Percentiles rank a stretch among this genome's conserved stretches.
Conservation (phyloP, 1,140 invertebrate genomes). For the Dreissena rostriformis region DNA sequence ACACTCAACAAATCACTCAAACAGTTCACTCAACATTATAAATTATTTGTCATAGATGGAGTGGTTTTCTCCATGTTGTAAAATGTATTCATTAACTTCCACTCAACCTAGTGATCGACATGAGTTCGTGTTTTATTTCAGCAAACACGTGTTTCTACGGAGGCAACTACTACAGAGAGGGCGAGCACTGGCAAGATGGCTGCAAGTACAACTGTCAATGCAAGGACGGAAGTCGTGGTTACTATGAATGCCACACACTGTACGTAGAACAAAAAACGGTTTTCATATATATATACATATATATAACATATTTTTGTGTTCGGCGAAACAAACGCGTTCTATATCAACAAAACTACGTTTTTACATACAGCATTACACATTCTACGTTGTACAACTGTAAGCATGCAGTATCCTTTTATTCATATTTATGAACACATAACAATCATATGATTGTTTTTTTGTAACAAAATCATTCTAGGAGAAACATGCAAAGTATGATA, state of each 20-base stretch:
- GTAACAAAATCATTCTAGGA: not conserved
- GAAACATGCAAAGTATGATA: no score
- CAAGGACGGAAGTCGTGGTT: slow-evolving; percentile 66
- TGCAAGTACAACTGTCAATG: slow-evolving; percentile 75
- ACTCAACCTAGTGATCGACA: not conserved
- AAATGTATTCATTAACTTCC: not conserved
- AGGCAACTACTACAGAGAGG: slow-evolving; percentile 64
- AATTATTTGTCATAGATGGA: no score
- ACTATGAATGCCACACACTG: slow-evolving; percentile 68
- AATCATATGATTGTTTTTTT: not conserved
- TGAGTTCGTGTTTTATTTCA: slow-evolving; percentile 14
- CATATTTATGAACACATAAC: not conserved
- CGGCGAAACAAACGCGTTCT: not conserved
- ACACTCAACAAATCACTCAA: no score
- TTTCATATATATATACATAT: no score
- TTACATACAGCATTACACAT: not conserved
- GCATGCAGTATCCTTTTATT: not conserved
- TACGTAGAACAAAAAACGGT: slow-evolving; percentile 53
- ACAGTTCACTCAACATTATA: no score
- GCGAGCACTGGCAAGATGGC: slow-evolving; percentile 71
- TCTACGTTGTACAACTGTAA: not conserved
- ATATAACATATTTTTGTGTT: not conserved
- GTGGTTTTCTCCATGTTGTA: no score
- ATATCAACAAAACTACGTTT: not conserved
- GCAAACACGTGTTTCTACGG: slow-evolving; percentile 69